phyloP scores from a whole-genome alignment of 35 echinoderm and acorn worm genomes.

The Heliocidaris tuberculata region DNA sequence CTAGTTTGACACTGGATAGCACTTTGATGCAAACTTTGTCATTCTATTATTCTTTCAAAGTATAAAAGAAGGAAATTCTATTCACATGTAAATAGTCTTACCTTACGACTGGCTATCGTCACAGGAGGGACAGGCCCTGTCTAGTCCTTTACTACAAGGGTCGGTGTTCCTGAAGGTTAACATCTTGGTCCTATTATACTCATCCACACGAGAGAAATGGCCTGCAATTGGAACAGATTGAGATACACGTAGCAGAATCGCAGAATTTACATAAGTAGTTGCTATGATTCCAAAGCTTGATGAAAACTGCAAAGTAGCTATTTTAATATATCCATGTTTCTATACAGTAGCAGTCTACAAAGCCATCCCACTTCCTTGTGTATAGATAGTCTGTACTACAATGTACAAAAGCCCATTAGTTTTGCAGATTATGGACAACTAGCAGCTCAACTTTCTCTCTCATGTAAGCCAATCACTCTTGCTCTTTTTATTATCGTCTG shows the following conservation, averaged over 20 bases:
- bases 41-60: no score
- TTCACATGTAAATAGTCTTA: not conserved
- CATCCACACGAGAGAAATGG: not conserved
- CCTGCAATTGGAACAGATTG: not conserved
- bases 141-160: not conserved
- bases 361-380: not conserved
- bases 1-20: no score
- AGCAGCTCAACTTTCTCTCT: not conserved
- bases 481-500: not conserved
- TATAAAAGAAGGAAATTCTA: not conserved
- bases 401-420: not conserved
- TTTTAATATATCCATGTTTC: not conserved
- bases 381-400: not conserved
- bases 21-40: no score
- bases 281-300: not conserved
- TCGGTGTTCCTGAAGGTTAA: constrained; percentile 9
- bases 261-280: not conserved
- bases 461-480: not conserved
- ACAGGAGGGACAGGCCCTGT: not conserved
- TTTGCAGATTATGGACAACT: not conserved
- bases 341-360: not conserved
- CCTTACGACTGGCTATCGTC: not conserved
- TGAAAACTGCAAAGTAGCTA: no score
- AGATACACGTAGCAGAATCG: no score
- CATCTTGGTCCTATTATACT: not conserved